Percentiles rank a stretch among this genome's conserved stretches.
These are phyloP conservation scores for Trachemys scripta DNA, from an alignment of 2,113 vertebrate species.

Conservation along the genomic window DNA sequence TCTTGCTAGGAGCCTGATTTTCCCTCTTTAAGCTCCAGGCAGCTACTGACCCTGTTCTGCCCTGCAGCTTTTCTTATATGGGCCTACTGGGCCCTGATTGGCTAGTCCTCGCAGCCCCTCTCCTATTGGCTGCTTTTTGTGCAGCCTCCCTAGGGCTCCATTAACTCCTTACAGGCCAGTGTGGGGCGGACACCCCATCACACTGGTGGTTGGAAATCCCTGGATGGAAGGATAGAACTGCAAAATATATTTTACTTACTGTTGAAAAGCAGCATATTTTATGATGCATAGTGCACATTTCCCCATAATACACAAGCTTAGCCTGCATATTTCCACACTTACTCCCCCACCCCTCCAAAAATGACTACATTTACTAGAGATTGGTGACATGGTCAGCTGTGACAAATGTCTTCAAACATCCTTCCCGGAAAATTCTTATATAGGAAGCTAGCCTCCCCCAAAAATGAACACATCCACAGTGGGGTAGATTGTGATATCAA, in stretches of 20 bases:
- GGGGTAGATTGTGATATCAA: background rate
- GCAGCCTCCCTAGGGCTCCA: too few relatives aligned
- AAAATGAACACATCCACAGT: background rate
- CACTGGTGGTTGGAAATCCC: background rate
- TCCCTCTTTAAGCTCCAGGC: too few relatives aligned
- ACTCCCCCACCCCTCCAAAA: background rate
- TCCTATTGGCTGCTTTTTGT: too few relatives aligned
- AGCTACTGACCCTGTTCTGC: too few relatives aligned
- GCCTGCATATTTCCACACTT: background rate
- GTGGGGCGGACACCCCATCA: too few relatives aligned
- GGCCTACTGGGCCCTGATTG: too few relatives aligned
- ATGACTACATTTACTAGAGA: background rate
- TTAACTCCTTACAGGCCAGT: too few relatives aligned
- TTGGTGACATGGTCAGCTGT: background rate
- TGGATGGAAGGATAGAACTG: background rate
- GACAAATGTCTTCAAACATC: background rate
- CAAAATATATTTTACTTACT: background rate
- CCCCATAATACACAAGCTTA: background rate
- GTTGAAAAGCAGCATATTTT: background rate
- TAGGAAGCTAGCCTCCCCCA: background rate
- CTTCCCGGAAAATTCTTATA: background rate
- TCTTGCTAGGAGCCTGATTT: too few relatives aligned
- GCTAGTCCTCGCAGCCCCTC: too few relatives aligned
- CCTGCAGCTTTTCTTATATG: too few relatives aligned
- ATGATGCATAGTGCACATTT: background rate